These are phyloP conservation scores for Tinamus guttatus DNA, from an alignment of 2,113 vertebrate genomes.

Conservation along the genomic window DNA sequence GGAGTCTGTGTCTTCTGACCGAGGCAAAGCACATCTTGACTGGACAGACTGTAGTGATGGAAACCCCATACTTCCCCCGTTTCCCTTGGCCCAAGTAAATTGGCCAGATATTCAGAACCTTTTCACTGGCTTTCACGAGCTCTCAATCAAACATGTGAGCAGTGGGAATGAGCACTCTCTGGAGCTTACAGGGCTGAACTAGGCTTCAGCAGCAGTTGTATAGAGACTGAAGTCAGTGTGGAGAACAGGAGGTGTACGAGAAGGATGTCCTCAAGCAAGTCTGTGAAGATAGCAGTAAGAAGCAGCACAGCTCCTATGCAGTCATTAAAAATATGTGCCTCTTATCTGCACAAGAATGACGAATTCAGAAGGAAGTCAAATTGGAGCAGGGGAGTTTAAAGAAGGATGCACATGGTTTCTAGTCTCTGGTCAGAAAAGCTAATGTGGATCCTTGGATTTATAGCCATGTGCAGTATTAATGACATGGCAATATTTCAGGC, in stretches of 20 bases:
- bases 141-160: background rate
- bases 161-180: background rate
- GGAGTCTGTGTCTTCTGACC: background rate
- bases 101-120: background rate
- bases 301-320: background rate
- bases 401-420: background rate
- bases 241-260: background rate
- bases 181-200: background rate
- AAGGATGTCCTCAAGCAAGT: background rate
- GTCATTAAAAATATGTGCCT: background rate
- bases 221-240: background rate
- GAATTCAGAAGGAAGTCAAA: background rate
- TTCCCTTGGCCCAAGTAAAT: background rate
- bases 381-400: background rate
- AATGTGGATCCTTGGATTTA: background rate
- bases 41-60: background rate
- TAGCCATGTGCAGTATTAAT: background rate
- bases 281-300: background rate
- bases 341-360: background rate
- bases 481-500: background rate
- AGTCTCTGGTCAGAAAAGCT: background rate
- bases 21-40: background rate
- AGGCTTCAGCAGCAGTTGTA: background rate
- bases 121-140: background rate
- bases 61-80: background rate